Percentiles rank a stretch among this genome's conserved stretches.
phyloP scores from a whole-genome alignment of 2,888 invertebrate species.

The Cyrtodaria siliqua region DNA sequence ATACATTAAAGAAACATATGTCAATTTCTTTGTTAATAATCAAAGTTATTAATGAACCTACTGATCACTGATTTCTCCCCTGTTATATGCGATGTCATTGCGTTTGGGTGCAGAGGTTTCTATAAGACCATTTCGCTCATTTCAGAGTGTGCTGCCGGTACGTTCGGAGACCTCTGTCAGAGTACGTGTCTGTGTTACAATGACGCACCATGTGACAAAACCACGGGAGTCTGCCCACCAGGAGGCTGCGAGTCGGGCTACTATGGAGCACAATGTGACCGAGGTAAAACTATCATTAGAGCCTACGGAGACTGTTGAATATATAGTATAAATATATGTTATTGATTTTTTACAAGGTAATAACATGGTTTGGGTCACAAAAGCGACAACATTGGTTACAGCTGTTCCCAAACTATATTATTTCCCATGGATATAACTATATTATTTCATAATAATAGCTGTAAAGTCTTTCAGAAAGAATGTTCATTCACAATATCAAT shows the following conservation, averaged over 20 bases:
- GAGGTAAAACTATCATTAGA: slow-evolving; percentile 35
- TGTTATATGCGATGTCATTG: too few relatives aligned
- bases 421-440: too few relatives aligned
- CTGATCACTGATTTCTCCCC: too few relatives aligned
- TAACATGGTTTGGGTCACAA: neutral
- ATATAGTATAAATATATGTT: neutral
- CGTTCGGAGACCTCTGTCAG: slow-evolving; percentile 44
- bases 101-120: too few relatives aligned
- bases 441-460: too few relatives aligned
- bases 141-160: slow-evolving; percentile 53
- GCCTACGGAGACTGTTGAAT: neutral
- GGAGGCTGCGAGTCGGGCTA: slow-evolving; percentile 54
- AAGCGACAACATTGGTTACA: neutral
- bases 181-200: slow-evolving; percentile 38
- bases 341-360: neutral
- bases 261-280: slow-evolving; percentile 38
- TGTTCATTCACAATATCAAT: too few relatives aligned
- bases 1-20: too few relatives aligned
- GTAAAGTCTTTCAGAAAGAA: too few relatives aligned
- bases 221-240: slow-evolving; percentile 45
- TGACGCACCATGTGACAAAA: slow-evolving; percentile 47
- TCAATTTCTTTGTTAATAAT: too few relatives aligned
- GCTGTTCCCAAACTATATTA: too few relatives aligned
- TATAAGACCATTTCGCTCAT: too few relatives aligned
- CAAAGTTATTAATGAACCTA: too few relatives aligned